Evolutionary conservation across 2,797 vertebrate genomes (phyloP).

Genomic region (Threskiornis aethiopicus): DNA sequence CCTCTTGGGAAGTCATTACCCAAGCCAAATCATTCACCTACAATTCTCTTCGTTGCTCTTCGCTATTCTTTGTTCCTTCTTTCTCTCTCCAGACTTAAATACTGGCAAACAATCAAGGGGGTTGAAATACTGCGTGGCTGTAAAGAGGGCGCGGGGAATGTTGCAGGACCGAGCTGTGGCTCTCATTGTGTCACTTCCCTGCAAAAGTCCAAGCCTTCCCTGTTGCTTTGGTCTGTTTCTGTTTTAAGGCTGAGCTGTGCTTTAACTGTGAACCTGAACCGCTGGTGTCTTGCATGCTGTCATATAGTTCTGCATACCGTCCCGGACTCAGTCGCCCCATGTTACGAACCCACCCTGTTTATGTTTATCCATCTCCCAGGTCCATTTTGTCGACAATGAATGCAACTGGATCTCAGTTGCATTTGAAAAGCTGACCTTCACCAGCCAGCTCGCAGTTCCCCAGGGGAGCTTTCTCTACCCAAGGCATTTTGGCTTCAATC

Average conservation of each 20-base stretch:
- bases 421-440: neutral
- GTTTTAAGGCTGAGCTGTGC: neutral
- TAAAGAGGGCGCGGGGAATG: neutral
- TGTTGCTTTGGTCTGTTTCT: neutral
- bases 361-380: neutral
- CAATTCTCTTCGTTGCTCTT: neutral
- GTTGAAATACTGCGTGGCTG: neutral
- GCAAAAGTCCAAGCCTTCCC: neutral
- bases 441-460: neutral
- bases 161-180: neutral
- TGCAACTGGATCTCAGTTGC: neutral
- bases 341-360: neutral
- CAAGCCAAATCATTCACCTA: neutral
- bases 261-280: neutral
- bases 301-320: neutral
- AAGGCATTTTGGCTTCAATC: neutral
- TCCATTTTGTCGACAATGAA: neutral
- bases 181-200: neutral
- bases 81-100: neutral
- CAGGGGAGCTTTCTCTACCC: neutral
- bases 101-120: neutral
- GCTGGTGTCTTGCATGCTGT: neutral
- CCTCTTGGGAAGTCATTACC: neutral
- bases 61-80: neutral
- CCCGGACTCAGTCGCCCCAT: neutral